These are phyloP conservation scores for Thaleichthys pacificus DNA, from an alignment of 2,797 vertebrate species.

Conservation along the genomic window DNA sequence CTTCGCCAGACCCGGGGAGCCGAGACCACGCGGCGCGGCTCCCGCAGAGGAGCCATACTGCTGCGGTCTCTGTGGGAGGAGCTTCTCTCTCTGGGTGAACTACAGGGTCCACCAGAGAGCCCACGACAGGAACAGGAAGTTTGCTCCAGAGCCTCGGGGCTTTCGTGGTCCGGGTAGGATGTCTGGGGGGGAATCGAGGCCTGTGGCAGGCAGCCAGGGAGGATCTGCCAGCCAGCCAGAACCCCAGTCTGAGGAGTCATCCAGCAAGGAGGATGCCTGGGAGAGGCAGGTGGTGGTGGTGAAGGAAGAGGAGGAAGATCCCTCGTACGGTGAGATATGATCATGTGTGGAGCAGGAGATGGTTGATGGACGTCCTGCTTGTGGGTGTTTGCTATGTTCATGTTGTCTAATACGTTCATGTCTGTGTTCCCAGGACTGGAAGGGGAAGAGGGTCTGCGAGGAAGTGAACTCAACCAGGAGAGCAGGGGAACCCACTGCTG, in stretches of 20 bases:
- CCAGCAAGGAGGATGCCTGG: neutral
- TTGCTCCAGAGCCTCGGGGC: neutral
- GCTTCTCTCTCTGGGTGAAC: constrained; percentile 1
- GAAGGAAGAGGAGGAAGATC: neutral
- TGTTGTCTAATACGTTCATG: neutral
- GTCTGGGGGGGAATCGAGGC: too few species aligned
- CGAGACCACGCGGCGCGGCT: constrained; percentile 41
- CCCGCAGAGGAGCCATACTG: constrained; percentile 66
- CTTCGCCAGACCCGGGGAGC: neutral
- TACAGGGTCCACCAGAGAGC: neutral
- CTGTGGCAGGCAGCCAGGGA: neutral
- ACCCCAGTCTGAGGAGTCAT: too few species aligned
- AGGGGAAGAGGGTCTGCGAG: neutral
- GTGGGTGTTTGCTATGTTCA: too few species aligned
- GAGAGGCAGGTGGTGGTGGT: neutral
- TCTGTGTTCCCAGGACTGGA: neutral
- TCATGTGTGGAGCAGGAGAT: neutral
- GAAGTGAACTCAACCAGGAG: neutral
- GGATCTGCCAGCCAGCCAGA: too few species aligned
- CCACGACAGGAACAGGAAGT: neutral
- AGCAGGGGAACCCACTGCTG: constrained; percentile 24
- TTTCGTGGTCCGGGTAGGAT: too few species aligned
- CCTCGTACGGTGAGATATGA: neutral
- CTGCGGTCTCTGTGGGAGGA: constrained; percentile 46
- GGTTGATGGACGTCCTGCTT: neutral